Base-by-base conservation (phyloP, 1,140 invertebrate species). In the Trigoniulus corallinus region DNA sequence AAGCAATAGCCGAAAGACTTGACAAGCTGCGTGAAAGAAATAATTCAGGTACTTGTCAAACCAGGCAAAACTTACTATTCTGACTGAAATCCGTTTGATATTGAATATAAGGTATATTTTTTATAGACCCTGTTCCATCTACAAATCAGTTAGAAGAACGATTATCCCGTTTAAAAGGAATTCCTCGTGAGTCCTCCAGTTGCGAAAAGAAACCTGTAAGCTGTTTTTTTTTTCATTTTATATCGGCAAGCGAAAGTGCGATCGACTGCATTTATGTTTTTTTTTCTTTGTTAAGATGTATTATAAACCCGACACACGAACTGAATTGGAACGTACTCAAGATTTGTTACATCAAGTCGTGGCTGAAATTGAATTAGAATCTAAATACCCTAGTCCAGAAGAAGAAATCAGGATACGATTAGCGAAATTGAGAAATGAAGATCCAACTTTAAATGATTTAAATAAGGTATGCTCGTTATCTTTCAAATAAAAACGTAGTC, bases 321-420 rank as follows among this genome's bases (percentile, higher is more conserved):
- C 51, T 1, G 40, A 48, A 13, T 25, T 42, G 24, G 56, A 57
- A 50, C 39, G 54, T 47, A 43, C 54, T 13, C 12, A 25, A 12
- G 34, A 53, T 47, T 34, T 57, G 10, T 44, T 57, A 2, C 42
- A 40, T n/a, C 45, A 54, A 49, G n/a, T 51, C 12, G 34, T n/a
- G 10, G 49, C 49, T 39, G 52, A 57, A 34, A 53, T 56, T 27
- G 25, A 45, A 45, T 18, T 57, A 23, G 54, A 55, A 27, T 43
- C 27, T 34, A n/a, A 27, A 24, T 23, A 18, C 27, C 39, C 52
- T 12, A 57, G 56, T 26, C 56, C 56, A 21, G 56, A 57, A 47
- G 56, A 56, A 49, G 56, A 57, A 48, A 57, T 57, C 39, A 49
- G 50, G 21, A 34, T 24, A 27, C 27, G 56, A 18, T 50, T 57